Percentiles rank a stretch among this genome's conserved stretches.
phyloP scores from a whole-genome alignment of 2,797 vertebrate genomes.

The Ctenosaura bakeri region DNA sequence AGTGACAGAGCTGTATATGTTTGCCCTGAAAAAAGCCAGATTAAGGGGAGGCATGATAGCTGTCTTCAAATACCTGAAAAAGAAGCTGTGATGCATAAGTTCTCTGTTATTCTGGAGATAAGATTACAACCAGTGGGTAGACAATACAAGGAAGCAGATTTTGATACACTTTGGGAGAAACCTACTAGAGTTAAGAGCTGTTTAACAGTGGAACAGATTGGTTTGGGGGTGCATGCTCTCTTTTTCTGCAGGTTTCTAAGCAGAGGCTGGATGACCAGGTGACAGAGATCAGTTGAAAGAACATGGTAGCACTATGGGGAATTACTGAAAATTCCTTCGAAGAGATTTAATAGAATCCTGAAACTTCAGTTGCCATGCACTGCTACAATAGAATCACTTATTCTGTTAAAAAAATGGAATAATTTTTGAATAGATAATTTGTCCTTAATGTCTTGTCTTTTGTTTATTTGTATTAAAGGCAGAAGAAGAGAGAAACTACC shows the following conservation, averaged over 20 bases:
- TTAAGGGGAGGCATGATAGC: background rate
- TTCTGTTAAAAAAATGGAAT: no score
- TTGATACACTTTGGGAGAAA: background rate
- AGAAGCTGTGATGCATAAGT: background rate
- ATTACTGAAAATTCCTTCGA: background rate
- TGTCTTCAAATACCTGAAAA: background rate
- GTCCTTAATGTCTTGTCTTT: background rate
- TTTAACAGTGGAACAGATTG: no score
- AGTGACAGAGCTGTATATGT: background rate
- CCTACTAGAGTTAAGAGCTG: background rate
- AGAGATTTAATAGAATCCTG: background rate
- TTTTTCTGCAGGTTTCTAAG: background rate
- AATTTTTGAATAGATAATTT: background rate
- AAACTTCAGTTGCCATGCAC: background rate
- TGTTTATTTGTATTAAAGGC: slow-evolving; percentile 85
- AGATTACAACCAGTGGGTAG: background rate
- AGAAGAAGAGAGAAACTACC: slow-evolving; percentile 98
- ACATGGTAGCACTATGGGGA: background rate
- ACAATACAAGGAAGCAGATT: background rate
- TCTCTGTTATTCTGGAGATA: background rate
- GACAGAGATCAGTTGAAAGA: background rate
- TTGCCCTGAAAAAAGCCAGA: background rate
- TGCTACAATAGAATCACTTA: background rate
- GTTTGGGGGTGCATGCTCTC: background rate
- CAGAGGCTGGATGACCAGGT: background rate